Evolutionary conservation across 1,140 invertebrate species (phyloP).

Genomic region (Ganaspis sp.): DNA sequence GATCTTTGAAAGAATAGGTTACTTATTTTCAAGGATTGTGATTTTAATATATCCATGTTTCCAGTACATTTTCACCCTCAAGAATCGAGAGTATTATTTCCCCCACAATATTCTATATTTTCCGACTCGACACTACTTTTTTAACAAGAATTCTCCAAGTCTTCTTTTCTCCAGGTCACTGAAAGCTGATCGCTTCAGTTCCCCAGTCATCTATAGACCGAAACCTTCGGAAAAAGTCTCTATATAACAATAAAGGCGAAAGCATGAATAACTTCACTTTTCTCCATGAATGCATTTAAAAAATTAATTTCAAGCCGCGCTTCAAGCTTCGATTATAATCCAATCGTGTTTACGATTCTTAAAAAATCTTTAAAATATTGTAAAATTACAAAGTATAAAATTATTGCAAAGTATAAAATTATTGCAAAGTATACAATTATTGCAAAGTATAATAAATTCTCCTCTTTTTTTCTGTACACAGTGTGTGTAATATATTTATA

Average conservation of each 20-base stretch:
- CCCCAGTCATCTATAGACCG: not conserved
- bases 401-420: too few species aligned
- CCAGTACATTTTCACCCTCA: not conserved
- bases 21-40: not conserved
- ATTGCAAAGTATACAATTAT: too few species aligned
- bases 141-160: constrained; percentile 10
- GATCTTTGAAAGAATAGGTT: not conserved
- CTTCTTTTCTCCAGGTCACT: constrained; percentile 28
- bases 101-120: not conserved
- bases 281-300: not conserved
- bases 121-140: constrained; percentile 16
- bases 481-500: too few species aligned
- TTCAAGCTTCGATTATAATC: not conserved
- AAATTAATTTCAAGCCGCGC: not conserved
- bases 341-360: not conserved
- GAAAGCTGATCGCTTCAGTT: constrained; percentile 11
- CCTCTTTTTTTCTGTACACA: too few species aligned
- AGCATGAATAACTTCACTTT: not conserved
- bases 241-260: not conserved
- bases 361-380: too few species aligned
- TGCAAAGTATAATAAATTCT: too few species aligned
- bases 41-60: constrained; percentile 8
- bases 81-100: constrained; percentile 2
- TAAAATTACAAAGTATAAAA: too few species aligned
- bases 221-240: not conserved